Conservation (phyloP, 2,797 vertebrate genomes). For the Anolis apletophallus region DNA sequence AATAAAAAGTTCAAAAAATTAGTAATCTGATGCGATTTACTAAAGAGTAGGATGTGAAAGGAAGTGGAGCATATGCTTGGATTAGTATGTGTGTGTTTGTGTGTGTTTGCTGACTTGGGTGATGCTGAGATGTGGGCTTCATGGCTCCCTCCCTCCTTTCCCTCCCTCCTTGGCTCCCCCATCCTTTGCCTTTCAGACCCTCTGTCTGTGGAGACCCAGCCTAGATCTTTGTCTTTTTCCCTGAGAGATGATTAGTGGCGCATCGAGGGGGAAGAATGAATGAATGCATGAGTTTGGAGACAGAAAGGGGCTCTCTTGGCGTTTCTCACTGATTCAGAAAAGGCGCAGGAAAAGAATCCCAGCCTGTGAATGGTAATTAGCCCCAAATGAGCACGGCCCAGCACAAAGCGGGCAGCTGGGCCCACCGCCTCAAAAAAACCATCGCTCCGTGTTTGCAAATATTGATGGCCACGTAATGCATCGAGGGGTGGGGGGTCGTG, state of each 20-base stretch:
- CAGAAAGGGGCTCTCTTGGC: conserved; percentile 25
- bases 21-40: neutral
- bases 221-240: conserved; percentile 7
- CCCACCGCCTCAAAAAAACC: conserved; percentile 66
- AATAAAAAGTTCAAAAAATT: neutral
- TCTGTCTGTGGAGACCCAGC: conserved; percentile 20
- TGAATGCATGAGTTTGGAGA: conserved; percentile 26
- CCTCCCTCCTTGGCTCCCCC: no score
- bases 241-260: conserved; percentile 42
- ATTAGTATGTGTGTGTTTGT: no score
- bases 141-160: no score
- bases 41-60: neutral
- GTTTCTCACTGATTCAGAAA: conserved; percentile 47
- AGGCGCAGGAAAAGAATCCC: conserved; percentile 34
- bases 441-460: conserved; percentile 72
- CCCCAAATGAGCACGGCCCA: conserved; percentile 35
- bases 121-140: neutral
- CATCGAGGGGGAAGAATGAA: conserved; percentile 18
- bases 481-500: conserved; percentile 12
- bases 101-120: neutral
- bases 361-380: conserved; percentile 71
- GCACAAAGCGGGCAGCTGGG: conserved; percentile 71
- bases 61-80: neutral
- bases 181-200: neutral
- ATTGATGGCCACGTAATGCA: conserved; percentile 57